Base-by-base conservation (phyloP, 2,888 invertebrate species). In the Phalera bucephala region DNA sequence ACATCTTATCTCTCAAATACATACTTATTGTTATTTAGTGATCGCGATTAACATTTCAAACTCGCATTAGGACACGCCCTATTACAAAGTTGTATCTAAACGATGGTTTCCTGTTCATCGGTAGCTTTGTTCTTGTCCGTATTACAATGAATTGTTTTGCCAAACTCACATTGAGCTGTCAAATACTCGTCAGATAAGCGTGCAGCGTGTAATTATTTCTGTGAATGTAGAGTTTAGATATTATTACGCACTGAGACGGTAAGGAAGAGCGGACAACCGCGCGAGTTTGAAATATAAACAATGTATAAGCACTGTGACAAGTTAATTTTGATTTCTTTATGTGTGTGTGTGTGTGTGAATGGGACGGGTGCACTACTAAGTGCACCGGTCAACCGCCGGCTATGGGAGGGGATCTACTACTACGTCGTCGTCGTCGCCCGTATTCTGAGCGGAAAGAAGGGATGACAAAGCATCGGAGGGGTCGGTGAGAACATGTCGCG, bases 81-180 rank as follows among this genome's bases (percentile, higher is more conserved):
- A 44, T 40, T 38, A 51, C 39, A 30, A 37, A 43, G 42, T 52
- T 53, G 39, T 33, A 40, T 19, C 43, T 61, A 58, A 61, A 51
- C 56, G 58, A 32, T 45, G 46, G 47, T 52, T 61, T 59, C 52
- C 56, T 58, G 45, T 50, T 50, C 58, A 57, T 50, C 62, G 48
- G 51, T 43, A 55, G 52, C 54, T 54, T 61, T 61, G 61, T 62
- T 55, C 49, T 55, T 52, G 50, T 43, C 28, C 36, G 34, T 48
- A 33, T 38, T 41, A 45, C 47, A 42, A 45, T 49, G 50, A 61
- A 65, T 59, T 72, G 64, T 73, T 75, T 78, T 72, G 76, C 66
- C 70, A 73, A 75, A 74, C 72, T 69, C 63, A 73, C 74, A 81
- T 79, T 65, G 71, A 77, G 74, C 84, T 80, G 86, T 85, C 84